Evolutionary conservation across 2,888 invertebrate genomes (phyloP).

Genomic region (Pantelozetes paolii): DNA sequence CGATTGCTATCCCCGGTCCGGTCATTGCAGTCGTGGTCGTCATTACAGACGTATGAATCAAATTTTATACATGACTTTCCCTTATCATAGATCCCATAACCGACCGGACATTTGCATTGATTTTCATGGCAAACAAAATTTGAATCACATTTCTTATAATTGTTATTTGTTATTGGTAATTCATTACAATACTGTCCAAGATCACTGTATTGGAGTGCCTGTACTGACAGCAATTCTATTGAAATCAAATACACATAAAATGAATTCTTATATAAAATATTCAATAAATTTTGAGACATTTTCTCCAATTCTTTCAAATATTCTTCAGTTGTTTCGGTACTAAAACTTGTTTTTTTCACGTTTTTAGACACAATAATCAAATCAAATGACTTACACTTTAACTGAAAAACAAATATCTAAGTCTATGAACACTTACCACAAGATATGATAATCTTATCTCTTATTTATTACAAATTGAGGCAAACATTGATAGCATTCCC

Average conservation of each 20-base stretch:
- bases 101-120: constrained; percentile 12
- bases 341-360: not conserved
- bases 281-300: not conserved
- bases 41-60: not conserved
- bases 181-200: not conserved
- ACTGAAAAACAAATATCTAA: not conserved
- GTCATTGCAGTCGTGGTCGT: constrained; percentile 33
- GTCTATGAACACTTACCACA: not conserved
- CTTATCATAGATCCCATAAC: not conserved
- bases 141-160: not conserved
- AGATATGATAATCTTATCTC: constrained; percentile 12
- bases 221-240: not conserved
- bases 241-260: not conserved
- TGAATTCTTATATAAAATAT: not conserved
- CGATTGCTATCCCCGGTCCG: constrained; percentile 31
- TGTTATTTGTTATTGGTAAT: not conserved
- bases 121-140: not conserved
- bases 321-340: not conserved
- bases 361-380: not conserved
- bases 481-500: too few relatives aligned
- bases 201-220: not conserved
- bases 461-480: constrained; percentile 18
- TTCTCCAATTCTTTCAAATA: not conserved
- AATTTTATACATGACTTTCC: constrained; percentile 2
- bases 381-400: not conserved